A percentile compares a stretch with the other conserved stretches of the same genome.
These are phyloP conservation scores for Apeira syringaria DNA, from an alignment of 2,888 invertebrate species.

Conservation along the genomic window DNA sequence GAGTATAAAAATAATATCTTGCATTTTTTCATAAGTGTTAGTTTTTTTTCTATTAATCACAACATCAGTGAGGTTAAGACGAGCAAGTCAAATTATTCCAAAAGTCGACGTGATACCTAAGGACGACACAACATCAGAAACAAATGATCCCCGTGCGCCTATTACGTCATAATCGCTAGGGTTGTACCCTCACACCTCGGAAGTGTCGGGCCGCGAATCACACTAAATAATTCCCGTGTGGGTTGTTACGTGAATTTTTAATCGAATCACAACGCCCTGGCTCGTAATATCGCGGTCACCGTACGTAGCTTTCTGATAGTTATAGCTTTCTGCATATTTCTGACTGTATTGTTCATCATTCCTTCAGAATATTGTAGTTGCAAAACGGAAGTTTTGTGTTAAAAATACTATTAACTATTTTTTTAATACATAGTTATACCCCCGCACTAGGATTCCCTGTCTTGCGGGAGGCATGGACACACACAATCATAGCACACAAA, in stretches of 20 bases:
- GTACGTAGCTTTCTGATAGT: neutral
- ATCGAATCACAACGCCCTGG: conserved; percentile 62
- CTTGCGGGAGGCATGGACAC: no score
- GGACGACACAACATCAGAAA: neutral
- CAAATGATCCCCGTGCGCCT: conserved; percentile 20
- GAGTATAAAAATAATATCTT: no score
- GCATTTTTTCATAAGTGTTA: no score
- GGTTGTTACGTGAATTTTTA: conserved; percentile 82
- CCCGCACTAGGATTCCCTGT: no score
- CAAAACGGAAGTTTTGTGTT: no score
- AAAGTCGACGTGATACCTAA: no score
- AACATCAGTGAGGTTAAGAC: no score
- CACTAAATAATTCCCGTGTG: conserved; percentile 80
- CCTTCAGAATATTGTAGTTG: neutral
- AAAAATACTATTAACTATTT: no score
- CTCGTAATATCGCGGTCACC: neutral
- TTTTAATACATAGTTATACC: no score
- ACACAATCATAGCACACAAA: no score
- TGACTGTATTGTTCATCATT: neutral
- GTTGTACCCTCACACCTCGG: conserved; percentile 30
- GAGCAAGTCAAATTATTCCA: no score
- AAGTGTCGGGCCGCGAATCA: conserved; percentile 72
- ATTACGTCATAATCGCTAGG: conserved; percentile 15
- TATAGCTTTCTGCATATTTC: neutral
- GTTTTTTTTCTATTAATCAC: no score